Evolutionary conservation across 2,797 vertebrate genomes (phyloP).

Genomic region (Sternotherus odoratus): DNA sequence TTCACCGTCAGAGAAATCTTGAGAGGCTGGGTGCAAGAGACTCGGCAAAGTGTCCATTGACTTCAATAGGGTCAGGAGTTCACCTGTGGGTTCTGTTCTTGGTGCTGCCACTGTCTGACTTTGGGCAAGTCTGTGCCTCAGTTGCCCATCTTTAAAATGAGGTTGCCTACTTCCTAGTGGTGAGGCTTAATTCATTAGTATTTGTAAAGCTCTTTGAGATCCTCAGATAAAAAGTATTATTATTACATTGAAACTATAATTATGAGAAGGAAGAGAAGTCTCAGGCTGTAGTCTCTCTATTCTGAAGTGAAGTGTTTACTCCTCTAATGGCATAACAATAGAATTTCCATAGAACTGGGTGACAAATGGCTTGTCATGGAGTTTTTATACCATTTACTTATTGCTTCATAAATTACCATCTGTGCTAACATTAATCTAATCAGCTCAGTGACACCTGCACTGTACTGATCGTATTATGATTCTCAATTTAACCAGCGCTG

Average conservation of each 20-base stretch:
- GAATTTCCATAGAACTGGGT: slow-evolving; percentile 23
- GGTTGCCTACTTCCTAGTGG: neutral
- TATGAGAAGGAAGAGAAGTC: neutral
- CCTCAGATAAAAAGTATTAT: neutral
- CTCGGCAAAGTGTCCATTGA: neutral
- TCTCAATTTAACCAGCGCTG: slow-evolving; percentile 45
- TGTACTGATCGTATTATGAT: slow-evolving; percentile 59
- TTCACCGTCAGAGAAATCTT: neutral
- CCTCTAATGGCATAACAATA: neutral
- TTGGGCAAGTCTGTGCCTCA: neutral
- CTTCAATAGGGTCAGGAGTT: neutral
- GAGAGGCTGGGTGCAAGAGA: neutral
- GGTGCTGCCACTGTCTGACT: neutral
- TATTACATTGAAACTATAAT: neutral
- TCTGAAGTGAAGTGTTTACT: neutral
- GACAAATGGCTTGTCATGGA: slow-evolving; percentile 53
- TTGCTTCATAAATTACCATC: slow-evolving; percentile 64
- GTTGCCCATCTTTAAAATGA: neutral
- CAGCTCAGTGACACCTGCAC: slow-evolving; percentile 42
- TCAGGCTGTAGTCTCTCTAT: neutral
- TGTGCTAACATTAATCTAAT: slow-evolving; percentile 51
- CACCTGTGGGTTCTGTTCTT: neutral
- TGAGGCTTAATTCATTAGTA: neutral
- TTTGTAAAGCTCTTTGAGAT: neutral
- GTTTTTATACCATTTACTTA: slow-evolving; percentile 67